phyloP scores from a whole-genome alignment of 2,888 invertebrate genomes.

The Eulithis testata region DNA sequence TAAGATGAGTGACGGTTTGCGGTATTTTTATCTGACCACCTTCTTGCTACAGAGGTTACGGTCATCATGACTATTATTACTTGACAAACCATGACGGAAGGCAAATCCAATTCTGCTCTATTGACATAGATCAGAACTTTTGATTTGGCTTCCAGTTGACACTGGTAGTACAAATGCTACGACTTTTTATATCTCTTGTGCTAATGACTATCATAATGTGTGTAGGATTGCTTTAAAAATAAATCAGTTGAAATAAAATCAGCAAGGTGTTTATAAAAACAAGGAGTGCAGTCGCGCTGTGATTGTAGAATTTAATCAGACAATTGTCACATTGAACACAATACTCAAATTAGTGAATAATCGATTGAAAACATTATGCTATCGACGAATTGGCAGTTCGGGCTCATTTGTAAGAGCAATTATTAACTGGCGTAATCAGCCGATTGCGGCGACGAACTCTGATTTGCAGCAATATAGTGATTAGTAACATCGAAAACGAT shows the following conservation, averaged over 20 bases:
- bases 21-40: too few species aligned
- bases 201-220: too few species aligned
- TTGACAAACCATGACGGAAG: too few species aligned
- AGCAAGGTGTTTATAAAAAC: slow-evolving; percentile 3
- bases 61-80: too few species aligned
- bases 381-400: slow-evolving; percentile 68
- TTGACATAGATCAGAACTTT: too few species aligned
- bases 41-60: too few species aligned
- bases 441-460: slow-evolving; percentile 54
- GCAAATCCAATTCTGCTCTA: too few species aligned
- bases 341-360: slow-evolving; percentile 81
- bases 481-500: slow-evolving; percentile 45
- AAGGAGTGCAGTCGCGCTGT: slow-evolving; percentile 35
- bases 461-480: slow-evolving; percentile 46
- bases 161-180: too few species aligned
- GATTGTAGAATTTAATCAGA: slow-evolving; percentile 63
- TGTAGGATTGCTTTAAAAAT: not conserved
- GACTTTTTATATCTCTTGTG: too few species aligned
- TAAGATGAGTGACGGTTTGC: too few species aligned
- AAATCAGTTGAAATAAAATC: slow-evolving; percentile 2
- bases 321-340: slow-evolving; percentile 72
- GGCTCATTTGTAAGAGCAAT: slow-evolving; percentile 80
- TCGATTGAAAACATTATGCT: slow-evolving; percentile 70
- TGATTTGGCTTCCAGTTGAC: too few species aligned
- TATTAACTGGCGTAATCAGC: slow-evolving; percentile 78